These are phyloP conservation scores for Eulemur mongoz DNA, from an alignment of 2,797 vertebrate species.

Conservation along the genomic window DNA sequence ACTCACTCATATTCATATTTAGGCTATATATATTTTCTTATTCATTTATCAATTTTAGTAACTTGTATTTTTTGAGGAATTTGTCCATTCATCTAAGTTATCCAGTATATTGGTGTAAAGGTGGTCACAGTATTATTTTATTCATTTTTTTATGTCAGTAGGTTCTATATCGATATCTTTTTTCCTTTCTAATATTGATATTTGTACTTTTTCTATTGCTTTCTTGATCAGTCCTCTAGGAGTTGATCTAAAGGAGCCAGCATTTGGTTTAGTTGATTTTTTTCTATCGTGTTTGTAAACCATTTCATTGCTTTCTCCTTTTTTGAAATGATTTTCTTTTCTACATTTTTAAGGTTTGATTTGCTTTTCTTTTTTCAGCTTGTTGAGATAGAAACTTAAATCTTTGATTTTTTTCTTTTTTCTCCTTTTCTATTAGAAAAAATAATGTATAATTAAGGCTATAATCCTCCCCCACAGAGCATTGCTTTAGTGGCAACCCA, in stretches of 20 bases:
- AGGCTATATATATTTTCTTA: neutral
- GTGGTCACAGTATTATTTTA: neutral
- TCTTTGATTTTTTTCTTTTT: neutral
- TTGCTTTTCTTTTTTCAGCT: neutral
- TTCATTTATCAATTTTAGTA: neutral
- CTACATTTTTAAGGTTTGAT: neutral
- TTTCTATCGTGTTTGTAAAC: neutral
- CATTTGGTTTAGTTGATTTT: neutral
- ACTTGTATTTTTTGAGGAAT: neutral
- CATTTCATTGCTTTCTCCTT: neutral
- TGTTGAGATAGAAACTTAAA: neutral
- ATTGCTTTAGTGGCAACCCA: neutral
- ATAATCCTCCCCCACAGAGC: neutral
- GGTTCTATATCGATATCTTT: neutral
- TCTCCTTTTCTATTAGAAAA: neutral
- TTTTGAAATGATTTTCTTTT: neutral
- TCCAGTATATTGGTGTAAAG: neutral
- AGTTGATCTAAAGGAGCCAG: neutral
- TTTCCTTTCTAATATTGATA: neutral
- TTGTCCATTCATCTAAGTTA: neutral
- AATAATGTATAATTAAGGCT: neutral
- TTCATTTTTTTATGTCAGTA: neutral
- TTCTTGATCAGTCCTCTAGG: neutral
- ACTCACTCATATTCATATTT: neutral
- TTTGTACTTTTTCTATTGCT: neutral